phyloP scores from a whole-genome alignment of 2,797 vertebrate species.

The Xenentodon cancila region DNA sequence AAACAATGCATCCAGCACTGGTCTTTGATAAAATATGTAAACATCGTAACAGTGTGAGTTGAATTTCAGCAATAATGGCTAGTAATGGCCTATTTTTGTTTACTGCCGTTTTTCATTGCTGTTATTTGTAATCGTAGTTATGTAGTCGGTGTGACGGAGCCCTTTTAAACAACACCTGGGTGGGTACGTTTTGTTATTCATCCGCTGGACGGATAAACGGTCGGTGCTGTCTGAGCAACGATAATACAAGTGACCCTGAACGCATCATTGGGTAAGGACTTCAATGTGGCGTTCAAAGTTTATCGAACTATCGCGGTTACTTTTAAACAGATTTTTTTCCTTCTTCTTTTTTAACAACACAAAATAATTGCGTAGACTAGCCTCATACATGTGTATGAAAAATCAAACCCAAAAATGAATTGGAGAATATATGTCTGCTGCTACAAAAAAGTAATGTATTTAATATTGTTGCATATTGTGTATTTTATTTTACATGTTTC shows the following conservation, averaged over 20 bases:
- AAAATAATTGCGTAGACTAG: no score
- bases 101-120: neutral
- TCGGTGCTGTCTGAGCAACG: slow-evolving; percentile 82
- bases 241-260: slow-evolving; percentile 60
- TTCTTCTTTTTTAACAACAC: no score
- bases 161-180: slow-evolving; percentile 64
- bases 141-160: slow-evolving; percentile 80
- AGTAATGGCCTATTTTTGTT: slow-evolving; percentile 7
- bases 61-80: neutral
- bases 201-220: slow-evolving; percentile 68
- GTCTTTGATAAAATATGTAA: neutral
- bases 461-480: no score
- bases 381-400: no score
- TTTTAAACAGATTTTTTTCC: no score
- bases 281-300: slow-evolving; percentile 13
- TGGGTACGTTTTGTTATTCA: slow-evolving; percentile 77
- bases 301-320: no score
- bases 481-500: no score
- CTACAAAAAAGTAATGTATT: no score
- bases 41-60: neutral
- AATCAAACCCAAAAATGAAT: neutral
- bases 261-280: slow-evolving; percentile 77
- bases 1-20: neutral
- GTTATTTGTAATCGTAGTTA: slow-evolving; percentile 64
- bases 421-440: no score